Percentiles rank a stretch among this genome's conserved stretches.
Evolutionary conservation across 1,140 invertebrate species (phyloP).

Genomic region (Drosophila micromelanica): DNA sequence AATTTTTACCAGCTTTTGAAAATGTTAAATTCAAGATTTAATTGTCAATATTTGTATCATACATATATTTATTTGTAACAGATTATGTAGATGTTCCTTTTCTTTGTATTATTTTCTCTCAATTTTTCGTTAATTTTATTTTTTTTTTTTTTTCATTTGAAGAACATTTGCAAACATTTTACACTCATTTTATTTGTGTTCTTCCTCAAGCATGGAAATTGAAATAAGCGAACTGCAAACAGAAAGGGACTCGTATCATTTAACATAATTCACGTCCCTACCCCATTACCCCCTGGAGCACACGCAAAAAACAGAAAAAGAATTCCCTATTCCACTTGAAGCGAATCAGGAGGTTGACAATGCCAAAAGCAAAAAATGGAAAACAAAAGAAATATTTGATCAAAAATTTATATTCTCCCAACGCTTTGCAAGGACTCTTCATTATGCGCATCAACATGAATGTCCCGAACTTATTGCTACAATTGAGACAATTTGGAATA

Average conservation of each 20-base stretch:
- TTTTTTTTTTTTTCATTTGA: not conserved
- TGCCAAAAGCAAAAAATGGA: constrained; percentile 8
- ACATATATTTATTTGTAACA: too few relatives aligned
- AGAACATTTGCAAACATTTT: not conserved
- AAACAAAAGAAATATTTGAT: constrained; percentile 35
- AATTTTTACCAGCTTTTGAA: too few relatives aligned
- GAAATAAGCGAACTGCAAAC: not conserved
- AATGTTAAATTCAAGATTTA: too few relatives aligned
- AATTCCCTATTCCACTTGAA: not conserved
- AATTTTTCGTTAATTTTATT: not conserved
- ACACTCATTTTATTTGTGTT: too few relatives aligned
- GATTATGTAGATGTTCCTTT: too few relatives aligned
- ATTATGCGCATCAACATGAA: constrained; percentile 33
- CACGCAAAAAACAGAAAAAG: not conserved
- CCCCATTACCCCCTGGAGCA: not conserved
- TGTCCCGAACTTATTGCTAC: not conserved
- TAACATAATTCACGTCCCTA: constrained; percentile 10
- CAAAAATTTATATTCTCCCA: constrained; percentile 66
- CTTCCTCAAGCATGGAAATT: not conserved
- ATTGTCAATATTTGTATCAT: too few relatives aligned
- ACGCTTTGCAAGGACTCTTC: constrained; percentile 59
- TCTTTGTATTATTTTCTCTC: too few relatives aligned
- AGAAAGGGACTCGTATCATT: constrained; percentile 20
- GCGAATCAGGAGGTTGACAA: constrained; percentile 32
- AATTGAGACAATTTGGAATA: not conserved